Base-by-base conservation (phyloP, 2,113 vertebrate species). In the Hippocampus zosterae region DNA sequence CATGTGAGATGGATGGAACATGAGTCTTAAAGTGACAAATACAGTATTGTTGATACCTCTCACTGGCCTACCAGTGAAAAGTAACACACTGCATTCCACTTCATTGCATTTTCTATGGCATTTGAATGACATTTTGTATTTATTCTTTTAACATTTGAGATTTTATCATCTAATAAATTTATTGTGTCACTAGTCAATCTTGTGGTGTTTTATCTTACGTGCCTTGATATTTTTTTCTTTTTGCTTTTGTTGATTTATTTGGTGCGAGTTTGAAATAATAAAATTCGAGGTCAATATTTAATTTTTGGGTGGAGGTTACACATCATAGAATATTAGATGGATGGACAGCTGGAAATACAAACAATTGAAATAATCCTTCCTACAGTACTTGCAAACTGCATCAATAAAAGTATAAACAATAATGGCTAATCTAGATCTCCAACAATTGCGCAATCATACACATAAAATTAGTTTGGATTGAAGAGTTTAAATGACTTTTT, bases 241-340 rank as follows among this genome's bases (percentile, higher is more conserved):
- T 37, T 29, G 2, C 52, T 63, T 59, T 73, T 46, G 42, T 56
- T 73, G 60, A 64, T 57, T 42, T 65, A 60, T 75, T 69, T 40
- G 23, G 44, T 86, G 72, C 69, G 46, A 50, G 15, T 81, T 82
- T 82, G 37, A 80, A 87, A 85, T 83, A 84, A 88, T 84, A 59
- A 61, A 10, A 33, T 33, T 60, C 57, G 27, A 16, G 19, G 74
- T 68, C 8, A 64, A 56, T 29, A 65, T 8, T 75, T 65, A 13
- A 7, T 8, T 18, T 3, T 60, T 57, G 12, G 57, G 19, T 29
- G 23, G 23, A 19, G 29, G 27, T 8, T 33, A 19, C 16, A 1
- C 9, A 16, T 1, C 27, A 57, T 25, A 25, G 10, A 29, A 16
- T 5, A 59, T 37, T 59, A 2, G 25, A 59, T 56, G 53, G 21